phyloP scores from a whole-genome alignment of 2,797 vertebrate species.

The Tragelaphus oryx region DNA sequence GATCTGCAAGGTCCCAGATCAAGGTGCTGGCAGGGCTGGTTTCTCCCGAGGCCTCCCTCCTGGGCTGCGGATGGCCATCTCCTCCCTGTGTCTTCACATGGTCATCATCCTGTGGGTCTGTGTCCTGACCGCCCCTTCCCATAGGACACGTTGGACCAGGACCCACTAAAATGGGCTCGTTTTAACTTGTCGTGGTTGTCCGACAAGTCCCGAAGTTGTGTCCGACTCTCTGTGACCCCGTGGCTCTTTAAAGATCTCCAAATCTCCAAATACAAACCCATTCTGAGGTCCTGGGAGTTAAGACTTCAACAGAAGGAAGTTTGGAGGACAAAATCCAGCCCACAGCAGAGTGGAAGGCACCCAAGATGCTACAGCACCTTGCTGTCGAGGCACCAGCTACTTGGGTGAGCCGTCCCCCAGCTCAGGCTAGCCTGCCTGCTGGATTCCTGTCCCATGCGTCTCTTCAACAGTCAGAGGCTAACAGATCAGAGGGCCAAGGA shows the following conservation, averaged over 20 bases:
- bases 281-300: background rate
- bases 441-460: fast-evolving
- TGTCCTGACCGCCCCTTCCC: background rate
- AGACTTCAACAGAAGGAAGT: background rate
- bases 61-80: fast-evolving
- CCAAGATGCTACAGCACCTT: background rate
- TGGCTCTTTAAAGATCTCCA: background rate
- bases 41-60: background rate
- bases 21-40: fast-evolving
- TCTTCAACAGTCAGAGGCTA: background rate
- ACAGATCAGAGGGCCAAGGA: background rate
- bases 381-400: background rate
- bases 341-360: background rate
- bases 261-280: background rate
- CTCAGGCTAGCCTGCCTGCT: background rate
- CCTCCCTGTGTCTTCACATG: fast-evolving
- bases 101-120: background rate
- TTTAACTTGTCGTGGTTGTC: background rate
- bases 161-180: background rate
- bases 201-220: background rate
- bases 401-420: fast-evolving
- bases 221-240: background rate
- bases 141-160: background rate
- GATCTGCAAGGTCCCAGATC: background rate
- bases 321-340: background rate